Conservation (phyloP, 2,888 invertebrate species). For the Dicyrtoma fusca region DNA sequence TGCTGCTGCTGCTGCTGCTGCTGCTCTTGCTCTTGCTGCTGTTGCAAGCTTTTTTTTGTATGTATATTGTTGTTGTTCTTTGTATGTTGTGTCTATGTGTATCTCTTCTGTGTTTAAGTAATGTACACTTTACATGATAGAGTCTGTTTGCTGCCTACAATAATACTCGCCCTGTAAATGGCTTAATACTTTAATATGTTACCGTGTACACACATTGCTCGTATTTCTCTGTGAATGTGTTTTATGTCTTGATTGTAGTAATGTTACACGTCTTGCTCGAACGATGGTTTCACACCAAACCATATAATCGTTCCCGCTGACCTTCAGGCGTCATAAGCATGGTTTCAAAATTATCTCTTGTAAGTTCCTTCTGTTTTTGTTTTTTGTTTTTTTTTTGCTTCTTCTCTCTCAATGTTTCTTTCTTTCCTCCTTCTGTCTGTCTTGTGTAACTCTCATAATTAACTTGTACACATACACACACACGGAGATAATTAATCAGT, state of each 20-base stretch:
- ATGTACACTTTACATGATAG: background rate
- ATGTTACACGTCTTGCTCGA: conserved; percentile 14
- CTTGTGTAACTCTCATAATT: conserved; percentile 8
- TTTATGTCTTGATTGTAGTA: background rate
- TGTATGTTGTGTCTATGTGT: background rate
- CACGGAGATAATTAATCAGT: conserved; percentile 40
- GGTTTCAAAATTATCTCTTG: conserved; percentile 5
- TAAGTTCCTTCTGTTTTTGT: conserved; percentile 1
- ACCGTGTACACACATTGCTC: background rate
- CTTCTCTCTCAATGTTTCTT: background rate
- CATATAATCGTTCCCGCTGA: conserved; percentile 2
- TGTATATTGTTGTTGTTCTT: conserved; percentile 10
- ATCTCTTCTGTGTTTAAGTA: background rate
- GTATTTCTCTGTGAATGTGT: conserved; percentile 9
- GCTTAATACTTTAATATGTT: conserved; percentile 23
- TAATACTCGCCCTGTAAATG: conserved; percentile 10
- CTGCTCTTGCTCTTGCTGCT: too few species aligned
- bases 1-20: too few species aligned
- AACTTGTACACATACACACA: background rate
- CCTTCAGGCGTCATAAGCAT: conserved; percentile 18
- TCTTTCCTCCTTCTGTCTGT: background rate
- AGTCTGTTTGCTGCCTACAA: conserved; percentile 19
- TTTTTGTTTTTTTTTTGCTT: background rate
- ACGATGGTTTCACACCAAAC: conserved; percentile 31
- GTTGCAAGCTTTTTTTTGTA: conserved; percentile 21